Percentiles rank a stretch among this genome's conserved stretches.
Evolutionary conservation across 92 coral and sea anemone species (phyloP).

Genomic region (Chrysogorgia sp.): DNA sequence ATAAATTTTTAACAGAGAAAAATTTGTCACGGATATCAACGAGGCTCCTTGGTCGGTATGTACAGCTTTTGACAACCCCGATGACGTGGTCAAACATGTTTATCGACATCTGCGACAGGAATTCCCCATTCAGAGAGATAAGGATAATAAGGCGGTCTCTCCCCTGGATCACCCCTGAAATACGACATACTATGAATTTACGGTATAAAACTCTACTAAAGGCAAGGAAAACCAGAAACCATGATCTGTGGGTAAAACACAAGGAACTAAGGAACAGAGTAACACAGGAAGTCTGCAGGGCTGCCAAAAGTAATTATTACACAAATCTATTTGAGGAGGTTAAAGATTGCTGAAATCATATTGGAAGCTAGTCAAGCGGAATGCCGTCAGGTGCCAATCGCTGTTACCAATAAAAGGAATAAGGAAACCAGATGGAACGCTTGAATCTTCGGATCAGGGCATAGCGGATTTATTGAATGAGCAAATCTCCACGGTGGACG

Average conservation of each 20-base stretch:
- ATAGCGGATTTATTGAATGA: constrained; percentile 48
- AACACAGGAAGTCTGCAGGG: constrained; percentile 48
- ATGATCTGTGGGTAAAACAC: constrained; percentile 42
- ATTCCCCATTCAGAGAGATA: constrained; percentile 46
- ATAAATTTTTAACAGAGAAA: too few species aligned
- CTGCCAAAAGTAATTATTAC: constrained; percentile 49
- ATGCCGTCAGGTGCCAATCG: constrained; percentile 11
- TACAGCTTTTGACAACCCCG: too few species aligned
- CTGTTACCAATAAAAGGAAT: constrained; percentile 32
- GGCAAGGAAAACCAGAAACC: constrained; percentile 32
- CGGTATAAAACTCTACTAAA: constrained; percentile 36
- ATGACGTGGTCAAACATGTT: too few species aligned
- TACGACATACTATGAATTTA: constrained; percentile 50
- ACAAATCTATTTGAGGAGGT: constrained; percentile 35
- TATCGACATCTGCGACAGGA: too few species aligned
- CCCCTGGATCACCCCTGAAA: constrained; percentile 59
- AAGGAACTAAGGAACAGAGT: constrained; percentile 45
- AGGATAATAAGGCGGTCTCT: constrained; percentile 47
- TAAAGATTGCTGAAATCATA: constrained; percentile 49
- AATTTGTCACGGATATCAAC: too few species aligned
- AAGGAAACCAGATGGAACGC: not conserved
- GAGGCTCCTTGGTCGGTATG: too few species aligned
- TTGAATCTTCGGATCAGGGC: constrained; percentile 37
- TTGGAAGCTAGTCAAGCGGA: constrained; percentile 54
- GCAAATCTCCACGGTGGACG: constrained; percentile 42